Percentiles rank a stretch among this genome's conserved stretches.
Conservation (phyloP, 1,140 invertebrate species). For the Trinorchestia longiramus region DNA sequence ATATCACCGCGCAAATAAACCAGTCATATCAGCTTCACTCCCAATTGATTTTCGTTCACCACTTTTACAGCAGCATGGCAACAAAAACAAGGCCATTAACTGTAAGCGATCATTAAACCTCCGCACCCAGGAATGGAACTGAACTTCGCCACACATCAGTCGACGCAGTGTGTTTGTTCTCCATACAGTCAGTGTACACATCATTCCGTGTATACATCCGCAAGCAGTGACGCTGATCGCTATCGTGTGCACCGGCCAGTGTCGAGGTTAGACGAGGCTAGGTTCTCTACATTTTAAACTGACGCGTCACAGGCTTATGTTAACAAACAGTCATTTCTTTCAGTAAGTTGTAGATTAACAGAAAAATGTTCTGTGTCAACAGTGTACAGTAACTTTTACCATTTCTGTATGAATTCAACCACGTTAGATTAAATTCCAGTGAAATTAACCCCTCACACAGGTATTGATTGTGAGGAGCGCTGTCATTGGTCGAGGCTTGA, state of each 20-base stretch:
- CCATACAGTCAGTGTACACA: slow-evolving; percentile 40
- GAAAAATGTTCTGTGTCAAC: neutral
- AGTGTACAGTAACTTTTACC: neutral
- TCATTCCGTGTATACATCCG: slow-evolving; percentile 22
- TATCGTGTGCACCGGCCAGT: neutral
- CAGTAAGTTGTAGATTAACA: neutral
- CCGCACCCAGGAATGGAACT: slow-evolving; percentile 42
- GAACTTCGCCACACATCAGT: slow-evolving; percentile 46
- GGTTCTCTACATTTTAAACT: neutral
- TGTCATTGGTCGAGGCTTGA: slow-evolving; percentile 35
- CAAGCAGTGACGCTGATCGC: slow-evolving; percentile 14
- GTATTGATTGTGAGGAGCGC: slow-evolving; percentile 26
- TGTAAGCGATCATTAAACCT: slow-evolving; percentile 21
- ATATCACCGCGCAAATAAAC: neutral
- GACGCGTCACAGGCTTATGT: neutral
- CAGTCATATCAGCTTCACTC: neutral
- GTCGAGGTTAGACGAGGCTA: slow-evolving; percentile 7
- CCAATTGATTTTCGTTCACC: neutral
- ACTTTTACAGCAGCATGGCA: neutral
- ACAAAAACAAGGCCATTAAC: slow-evolving; percentile 34
- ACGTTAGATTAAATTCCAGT: slow-evolving; percentile 16
- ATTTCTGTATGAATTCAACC: neutral
- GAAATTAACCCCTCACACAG: slow-evolving; percentile 23
- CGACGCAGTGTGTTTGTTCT: slow-evolving; percentile 37
- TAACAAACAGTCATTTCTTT: neutral